phyloP scores from a whole-genome alignment of 2,797 vertebrate genomes.

The Epinephelus awoara region DNA sequence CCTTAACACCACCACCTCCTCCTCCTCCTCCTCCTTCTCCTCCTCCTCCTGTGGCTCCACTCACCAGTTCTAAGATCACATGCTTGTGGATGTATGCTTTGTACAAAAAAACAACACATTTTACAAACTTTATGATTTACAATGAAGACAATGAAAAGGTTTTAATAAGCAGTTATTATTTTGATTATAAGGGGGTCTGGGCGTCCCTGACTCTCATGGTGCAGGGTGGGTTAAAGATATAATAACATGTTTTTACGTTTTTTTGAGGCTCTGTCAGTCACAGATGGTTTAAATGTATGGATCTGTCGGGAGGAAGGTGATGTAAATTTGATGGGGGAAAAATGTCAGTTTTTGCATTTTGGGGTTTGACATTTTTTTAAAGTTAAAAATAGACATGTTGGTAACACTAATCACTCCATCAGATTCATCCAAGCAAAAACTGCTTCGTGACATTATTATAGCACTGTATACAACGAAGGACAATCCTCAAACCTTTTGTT shows the following conservation, averaged over 20 bases:
- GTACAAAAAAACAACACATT: slow-evolving; percentile 40
- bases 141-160: slow-evolving; percentile 10
- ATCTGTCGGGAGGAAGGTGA: slow-evolving; percentile 20
- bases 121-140: slow-evolving; percentile 36
- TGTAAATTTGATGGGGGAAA: background rate
- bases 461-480: slow-evolving; percentile 12
- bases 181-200: slow-evolving; percentile 20
- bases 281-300: background rate
- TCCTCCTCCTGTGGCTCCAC: background rate
- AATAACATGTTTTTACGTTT: slow-evolving; percentile 5
- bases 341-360: background rate
- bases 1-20: background rate
- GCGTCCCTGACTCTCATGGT: background rate
- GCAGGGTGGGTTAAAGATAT: slow-evolving; percentile 19
- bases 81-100: slow-evolving; percentile 44
- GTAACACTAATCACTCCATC: slow-evolving; percentile 42
- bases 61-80: slow-evolving; percentile 4
- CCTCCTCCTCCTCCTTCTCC: background rate
- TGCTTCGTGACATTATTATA: background rate
- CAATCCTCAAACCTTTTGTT: slow-evolving; percentile 41
- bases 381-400: background rate
- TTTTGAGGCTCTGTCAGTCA: background rate
- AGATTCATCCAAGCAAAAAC: background rate
- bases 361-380: background rate
- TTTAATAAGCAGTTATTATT: slow-evolving; percentile 30